Evolutionary conservation across 1,140 invertebrate genomes (phyloP).

Genomic region (Mizuhopecten yessoensis): DNA sequence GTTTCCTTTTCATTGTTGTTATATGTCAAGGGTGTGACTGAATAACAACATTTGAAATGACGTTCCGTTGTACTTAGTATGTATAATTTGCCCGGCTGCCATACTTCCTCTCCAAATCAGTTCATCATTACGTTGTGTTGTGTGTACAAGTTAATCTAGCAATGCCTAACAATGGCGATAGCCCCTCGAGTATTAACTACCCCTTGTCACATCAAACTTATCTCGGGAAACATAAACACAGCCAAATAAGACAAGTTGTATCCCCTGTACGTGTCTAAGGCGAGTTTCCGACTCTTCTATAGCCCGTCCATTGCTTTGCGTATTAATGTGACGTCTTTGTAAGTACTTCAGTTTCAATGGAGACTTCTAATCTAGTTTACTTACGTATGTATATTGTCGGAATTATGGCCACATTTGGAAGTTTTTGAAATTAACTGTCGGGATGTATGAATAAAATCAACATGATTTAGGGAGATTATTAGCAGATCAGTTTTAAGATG

Average conservation of each 20-base stretch:
- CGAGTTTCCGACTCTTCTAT: not conserved
- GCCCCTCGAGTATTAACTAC: slow-evolving; percentile 11
- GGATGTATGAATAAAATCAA: slow-evolving; percentile 13
- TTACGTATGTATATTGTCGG: slow-evolving; percentile 20
- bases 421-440: not conserved
- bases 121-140: not conserved
- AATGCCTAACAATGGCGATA: not conserved
- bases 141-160: not conserved
- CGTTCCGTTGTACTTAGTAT: too few species aligned
- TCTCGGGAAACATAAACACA: slow-evolving; percentile 16
- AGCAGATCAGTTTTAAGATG: slow-evolving; percentile 34
- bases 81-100: not conserved
- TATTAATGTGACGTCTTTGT: not conserved
- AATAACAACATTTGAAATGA: too few species aligned
- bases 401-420: slow-evolving; percentile 29
- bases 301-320: not conserved
- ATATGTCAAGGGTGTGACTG: too few species aligned
- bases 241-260: not conserved
- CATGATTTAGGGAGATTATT: slow-evolving; percentile 12
- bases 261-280: slow-evolving; percentile 27
- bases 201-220: slow-evolving; percentile 24
- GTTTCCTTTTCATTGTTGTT: too few species aligned
- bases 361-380: slow-evolving; percentile 26
- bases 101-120: not conserved
- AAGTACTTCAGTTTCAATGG: not conserved